These are phyloP conservation scores for Altica lythri DNA, from an alignment of 2,888 invertebrate species.

Conservation along the genomic window DNA sequence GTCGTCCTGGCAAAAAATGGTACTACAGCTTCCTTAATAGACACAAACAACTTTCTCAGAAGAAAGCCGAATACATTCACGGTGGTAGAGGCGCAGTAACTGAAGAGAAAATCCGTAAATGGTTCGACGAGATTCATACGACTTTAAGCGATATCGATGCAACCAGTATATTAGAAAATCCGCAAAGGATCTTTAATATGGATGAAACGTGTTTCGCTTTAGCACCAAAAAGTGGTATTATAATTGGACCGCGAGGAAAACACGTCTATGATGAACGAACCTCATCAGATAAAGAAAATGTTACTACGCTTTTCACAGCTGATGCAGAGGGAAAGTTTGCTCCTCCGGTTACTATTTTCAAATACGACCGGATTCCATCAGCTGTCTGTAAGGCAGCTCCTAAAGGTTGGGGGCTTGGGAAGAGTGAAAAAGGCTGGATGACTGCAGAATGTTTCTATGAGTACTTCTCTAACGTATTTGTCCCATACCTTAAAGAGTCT, in stretches of 20 bases:
- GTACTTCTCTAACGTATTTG: conserved; percentile 7
- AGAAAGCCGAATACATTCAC: conserved; percentile 18
- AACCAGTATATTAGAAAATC: conserved; percentile 10
- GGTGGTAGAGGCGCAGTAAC: conserved; percentile 13
- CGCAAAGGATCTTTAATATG: conserved; percentile 20
- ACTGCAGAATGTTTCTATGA: conserved; percentile 4
- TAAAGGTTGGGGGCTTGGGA: conserved; percentile 1
- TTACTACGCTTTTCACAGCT: conserved; percentile 12
- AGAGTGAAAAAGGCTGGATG: conserved; percentile 7
- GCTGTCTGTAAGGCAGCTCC: conserved; percentile 6
- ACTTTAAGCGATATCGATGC: conserved; percentile 11
- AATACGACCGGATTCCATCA: conserved; percentile 11
- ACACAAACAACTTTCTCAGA: conserved; percentile 13
- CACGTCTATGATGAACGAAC: conserved; percentile 18
- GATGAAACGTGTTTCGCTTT: conserved; percentile 13
- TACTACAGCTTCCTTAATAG: conserved; percentile 12
- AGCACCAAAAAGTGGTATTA: conserved; percentile 15
- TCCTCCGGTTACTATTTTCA: conserved; percentile 3
- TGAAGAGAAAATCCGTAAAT: conserved; percentile 17
- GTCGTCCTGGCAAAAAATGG: conserved; percentile 26
- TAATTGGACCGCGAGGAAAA: conserved; percentile 19
- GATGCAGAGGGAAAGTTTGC: conserved; percentile 9
- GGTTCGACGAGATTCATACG: conserved; percentile 10
- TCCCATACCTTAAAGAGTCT: background rate
- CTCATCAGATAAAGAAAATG: conserved; percentile 12